Percentiles rank a stretch among this genome's conserved stretches.
phyloP scores from a whole-genome alignment of 35 echinoderm and acorn worm species.

The Lytechinus variegatus region DNA sequence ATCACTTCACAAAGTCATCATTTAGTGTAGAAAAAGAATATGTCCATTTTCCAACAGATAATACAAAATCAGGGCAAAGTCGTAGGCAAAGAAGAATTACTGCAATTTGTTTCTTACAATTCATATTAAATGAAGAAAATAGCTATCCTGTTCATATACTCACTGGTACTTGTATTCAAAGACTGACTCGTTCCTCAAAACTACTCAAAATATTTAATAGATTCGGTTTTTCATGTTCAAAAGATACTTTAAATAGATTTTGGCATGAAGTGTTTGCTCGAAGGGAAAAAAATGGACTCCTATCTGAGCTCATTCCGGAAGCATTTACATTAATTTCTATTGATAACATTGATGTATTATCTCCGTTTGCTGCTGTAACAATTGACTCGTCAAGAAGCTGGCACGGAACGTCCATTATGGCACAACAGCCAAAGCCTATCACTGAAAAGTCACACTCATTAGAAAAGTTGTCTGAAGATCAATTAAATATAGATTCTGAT shows the following conservation, averaged over 20 bases:
- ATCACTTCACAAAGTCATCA: background rate
- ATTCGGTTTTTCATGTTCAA: slow-evolving; percentile 52
- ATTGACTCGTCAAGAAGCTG: slow-evolving; percentile 47
- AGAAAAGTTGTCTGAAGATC: background rate
- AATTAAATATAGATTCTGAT: background rate
- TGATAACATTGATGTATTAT: slow-evolving; percentile 67
- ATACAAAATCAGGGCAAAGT: background rate
- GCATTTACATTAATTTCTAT: slow-evolving; percentile 64
- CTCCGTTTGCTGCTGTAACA: slow-evolving; percentile 58
- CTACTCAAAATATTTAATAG: slow-evolving; percentile 55
- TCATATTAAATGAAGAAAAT: slow-evolving; percentile 54
- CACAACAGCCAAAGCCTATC: slow-evolving; percentile 62
- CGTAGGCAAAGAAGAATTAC: background rate
- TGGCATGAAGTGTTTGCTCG: background rate
- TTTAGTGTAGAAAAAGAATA: background rate
- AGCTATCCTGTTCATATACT: slow-evolving; percentile 64
- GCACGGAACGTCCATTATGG: slow-evolving; percentile 9
- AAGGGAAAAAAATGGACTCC: background rate
- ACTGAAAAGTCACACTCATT: no score
- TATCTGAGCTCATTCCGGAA: background rate
- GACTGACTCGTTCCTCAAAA: slow-evolving; percentile 57
- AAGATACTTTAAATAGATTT: slow-evolving; percentile 59
- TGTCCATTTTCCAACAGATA: background rate
- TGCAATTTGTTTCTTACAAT: slow-evolving; percentile 46
- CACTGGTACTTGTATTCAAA: slow-evolving; percentile 48